Base-by-base conservation (phyloP, 1,140 invertebrate species). In the Aplysia californica region DNA sequence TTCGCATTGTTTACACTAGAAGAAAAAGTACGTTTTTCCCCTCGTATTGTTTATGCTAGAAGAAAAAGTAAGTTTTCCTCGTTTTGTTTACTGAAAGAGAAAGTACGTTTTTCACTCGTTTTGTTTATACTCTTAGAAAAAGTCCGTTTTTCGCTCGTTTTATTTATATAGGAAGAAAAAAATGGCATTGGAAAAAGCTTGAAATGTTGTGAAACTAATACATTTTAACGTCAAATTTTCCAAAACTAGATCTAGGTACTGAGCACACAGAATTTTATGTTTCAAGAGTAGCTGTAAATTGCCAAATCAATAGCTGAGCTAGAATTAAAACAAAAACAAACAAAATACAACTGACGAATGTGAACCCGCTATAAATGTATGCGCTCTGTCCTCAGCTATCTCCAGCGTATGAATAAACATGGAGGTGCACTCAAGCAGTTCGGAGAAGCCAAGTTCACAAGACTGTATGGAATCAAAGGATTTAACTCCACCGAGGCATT, bases 401-500 rank as follows among this genome's bases (percentile, higher is more conserved):
- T 84, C 18, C 76, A 73, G 18, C 68, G 80, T 20, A 80, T 83
- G 69, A 64, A 69, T 50, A 80, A 84, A 39, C 21, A 31, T 3
- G 80, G 79, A 15, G 80, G 76, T 29, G 36, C 18, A 38, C 29
- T 79, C 35, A 69, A 76, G 68, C 76, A 59, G 39, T 71, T 83
- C 36, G 82, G 82, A 21, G 69, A 76, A 0, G 59, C 59, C 1
- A 56, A 64, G 26, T 84, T 85, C 55, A 82, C 79, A 15, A 76
- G 79, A 44, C 68, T 85, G 15, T 82, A 82, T 56, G 84, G 82
- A 20, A 79, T 84, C 21, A 69, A 77, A 50, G 82, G 76, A 1
- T 83, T 79, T 56, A 82, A 80, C 33, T 78, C 77, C 20, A 66
- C 77, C 20, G 79, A 82, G 56, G 41, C 75, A 3, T n/a, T 83